Evolutionary conservation across 2,113 vertebrate genomes (phyloP).

Genomic region (Gymnocephalus cernua): DNA sequence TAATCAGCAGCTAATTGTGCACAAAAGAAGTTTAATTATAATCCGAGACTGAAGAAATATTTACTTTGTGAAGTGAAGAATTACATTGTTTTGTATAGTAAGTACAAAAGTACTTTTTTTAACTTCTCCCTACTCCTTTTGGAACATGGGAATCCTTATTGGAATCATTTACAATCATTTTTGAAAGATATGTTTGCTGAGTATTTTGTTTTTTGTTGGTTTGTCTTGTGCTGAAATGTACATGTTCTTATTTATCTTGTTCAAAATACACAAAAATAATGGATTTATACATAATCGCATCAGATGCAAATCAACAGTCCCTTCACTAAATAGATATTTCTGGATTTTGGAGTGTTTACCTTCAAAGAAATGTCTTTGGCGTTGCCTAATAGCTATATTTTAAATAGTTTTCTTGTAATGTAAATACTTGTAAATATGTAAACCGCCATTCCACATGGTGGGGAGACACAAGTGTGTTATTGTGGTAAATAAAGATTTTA

Average conservation of each 20-base stretch:
- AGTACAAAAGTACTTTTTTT: no score
- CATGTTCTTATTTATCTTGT: no score
- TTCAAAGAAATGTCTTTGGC: neutral
- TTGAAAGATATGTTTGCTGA: no score
- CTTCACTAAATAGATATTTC: neutral
- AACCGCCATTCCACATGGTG: slow-evolving; percentile 15
- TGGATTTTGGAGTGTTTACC: neutral
- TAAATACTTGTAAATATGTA: slow-evolving; percentile 66
- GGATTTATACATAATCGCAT: neutral
- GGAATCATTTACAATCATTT: no score
- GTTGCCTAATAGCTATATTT: neutral
- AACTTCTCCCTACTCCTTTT: no score
- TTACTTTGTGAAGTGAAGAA: no score
- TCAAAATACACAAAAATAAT: no score
- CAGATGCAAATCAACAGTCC: neutral
- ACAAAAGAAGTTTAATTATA: neutral
- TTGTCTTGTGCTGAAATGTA: no score
- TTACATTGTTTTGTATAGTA: no score
- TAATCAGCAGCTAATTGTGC: neutral
- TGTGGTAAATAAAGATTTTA: slow-evolving; percentile 65
- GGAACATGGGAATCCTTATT: no score
- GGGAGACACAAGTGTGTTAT: slow-evolving; percentile 29
- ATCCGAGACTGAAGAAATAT: neutral
- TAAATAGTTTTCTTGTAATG: slow-evolving; percentile 20
- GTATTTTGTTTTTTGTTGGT: no score